Conservation (phyloP, 2,797 vertebrate genomes). For the Neosalanx taihuensis region DNA sequence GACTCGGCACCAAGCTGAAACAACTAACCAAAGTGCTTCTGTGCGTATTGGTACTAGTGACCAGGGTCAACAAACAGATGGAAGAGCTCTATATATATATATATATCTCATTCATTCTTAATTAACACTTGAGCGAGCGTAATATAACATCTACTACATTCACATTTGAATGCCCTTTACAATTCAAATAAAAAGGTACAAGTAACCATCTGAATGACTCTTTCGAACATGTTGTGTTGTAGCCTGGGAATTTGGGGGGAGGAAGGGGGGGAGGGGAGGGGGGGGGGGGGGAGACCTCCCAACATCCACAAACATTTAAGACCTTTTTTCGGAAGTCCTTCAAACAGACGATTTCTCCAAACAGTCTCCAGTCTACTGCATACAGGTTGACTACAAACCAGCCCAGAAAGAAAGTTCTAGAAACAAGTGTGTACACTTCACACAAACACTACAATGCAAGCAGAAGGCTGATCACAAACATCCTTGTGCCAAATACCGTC, state of each 20-base stretch:
- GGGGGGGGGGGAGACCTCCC: neutral
- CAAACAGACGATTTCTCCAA: neutral
- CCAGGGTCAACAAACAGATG: slow-evolving; percentile 11
- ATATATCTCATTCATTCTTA: slow-evolving; percentile 26
- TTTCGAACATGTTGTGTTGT: neutral
- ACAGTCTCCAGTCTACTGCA: slow-evolving; percentile 13
- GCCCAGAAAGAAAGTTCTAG: slow-evolving; percentile 21
- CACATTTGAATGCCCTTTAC: slow-evolving; percentile 23
- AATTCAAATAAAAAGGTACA: no score
- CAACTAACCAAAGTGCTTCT: slow-evolving; percentile 54
- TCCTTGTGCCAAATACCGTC: slow-evolving; percentile 31
- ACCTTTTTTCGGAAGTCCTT: slow-evolving; percentile 7
- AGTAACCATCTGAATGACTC: slow-evolving; percentile 15
- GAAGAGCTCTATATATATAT: slow-evolving; percentile 32
- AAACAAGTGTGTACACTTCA: slow-evolving; percentile 27
- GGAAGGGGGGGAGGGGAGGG: no score
- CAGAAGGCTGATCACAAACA: slow-evolving; percentile 35
- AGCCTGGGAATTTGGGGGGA: no score
- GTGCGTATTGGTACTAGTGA: slow-evolving; percentile 17
- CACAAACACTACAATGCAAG: slow-evolving; percentile 29
- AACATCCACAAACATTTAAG: slow-evolving; percentile 38
- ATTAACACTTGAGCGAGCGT: slow-evolving; percentile 16
- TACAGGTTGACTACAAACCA: slow-evolving; percentile 29
- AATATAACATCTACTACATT: slow-evolving; percentile 13
- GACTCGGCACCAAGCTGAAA: neutral